Conservation (phyloP, 2,113 vertebrate species). For the Promerops cafer region DNA sequence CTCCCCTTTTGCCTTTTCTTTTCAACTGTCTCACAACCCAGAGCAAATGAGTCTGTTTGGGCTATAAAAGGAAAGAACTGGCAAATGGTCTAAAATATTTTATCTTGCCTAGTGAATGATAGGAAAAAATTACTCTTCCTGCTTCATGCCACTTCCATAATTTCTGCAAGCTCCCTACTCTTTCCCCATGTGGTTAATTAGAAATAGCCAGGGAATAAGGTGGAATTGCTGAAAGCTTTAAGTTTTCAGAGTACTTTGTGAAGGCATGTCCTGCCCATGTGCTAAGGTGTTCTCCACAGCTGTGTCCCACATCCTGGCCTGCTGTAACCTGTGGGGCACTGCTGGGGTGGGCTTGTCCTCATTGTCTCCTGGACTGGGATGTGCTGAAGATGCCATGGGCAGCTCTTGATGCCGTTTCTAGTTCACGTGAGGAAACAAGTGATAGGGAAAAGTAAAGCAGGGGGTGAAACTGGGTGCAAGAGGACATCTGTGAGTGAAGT, state of each 20-base stretch:
- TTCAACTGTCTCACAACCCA: background rate
- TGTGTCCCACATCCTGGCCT: background rate
- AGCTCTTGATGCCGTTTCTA: background rate
- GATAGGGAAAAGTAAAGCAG: background rate
- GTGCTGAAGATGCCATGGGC: background rate
- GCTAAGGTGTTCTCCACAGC: background rate
- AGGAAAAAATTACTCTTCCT: background rate
- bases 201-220: background rate
- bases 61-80: background rate
- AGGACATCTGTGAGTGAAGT: background rate
- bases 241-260: background rate
- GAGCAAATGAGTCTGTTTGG: background rate
- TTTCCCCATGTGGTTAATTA: background rate
- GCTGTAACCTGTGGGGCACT: background rate
- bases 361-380: background rate
- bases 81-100: background rate
- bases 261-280: fast-evolving
- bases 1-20: background rate
- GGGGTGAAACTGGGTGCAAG: background rate
- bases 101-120: background rate
- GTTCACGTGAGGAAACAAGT: too few species aligned
- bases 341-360: background rate
- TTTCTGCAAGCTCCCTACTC: background rate
- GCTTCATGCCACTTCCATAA: background rate
- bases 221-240: background rate